Evolutionary conservation across 2,797 vertebrate species (phyloP).

Genomic region (Serranus cabrilla): DNA sequence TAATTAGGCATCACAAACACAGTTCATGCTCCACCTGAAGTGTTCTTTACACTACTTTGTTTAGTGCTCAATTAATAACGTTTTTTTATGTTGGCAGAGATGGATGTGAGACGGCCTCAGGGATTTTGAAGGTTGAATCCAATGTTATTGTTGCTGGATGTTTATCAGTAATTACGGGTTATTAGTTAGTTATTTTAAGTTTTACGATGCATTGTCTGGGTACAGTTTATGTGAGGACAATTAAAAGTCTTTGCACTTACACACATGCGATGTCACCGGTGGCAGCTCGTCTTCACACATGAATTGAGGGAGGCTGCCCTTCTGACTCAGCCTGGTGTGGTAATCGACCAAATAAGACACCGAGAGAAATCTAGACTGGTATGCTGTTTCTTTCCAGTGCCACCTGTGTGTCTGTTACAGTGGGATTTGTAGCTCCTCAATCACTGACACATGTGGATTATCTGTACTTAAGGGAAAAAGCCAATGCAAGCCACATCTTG

Average conservation of each 20-base stretch:
- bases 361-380: constrained; percentile 71
- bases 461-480: constrained; percentile 85
- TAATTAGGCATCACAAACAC: not conserved
- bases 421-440: constrained; percentile 88
- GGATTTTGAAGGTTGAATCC: not conserved
- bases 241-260: not conserved
- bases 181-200: constrained; percentile 7
- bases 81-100: not conserved
- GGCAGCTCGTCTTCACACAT: constrained; percentile 6
- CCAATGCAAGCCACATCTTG: constrained; percentile 86
- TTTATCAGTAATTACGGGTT: not conserved
- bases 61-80: not conserved
- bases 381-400: constrained; percentile 81
- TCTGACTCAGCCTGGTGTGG: constrained; percentile 57
- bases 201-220: not conserved
- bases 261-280: not conserved
- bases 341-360: constrained; percentile 43
- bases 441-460: constrained; percentile 90
- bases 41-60: not conserved
- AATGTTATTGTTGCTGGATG: not conserved
- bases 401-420: constrained; percentile 87
- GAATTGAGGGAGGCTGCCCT: constrained; percentile 47
- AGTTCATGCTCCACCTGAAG: not conserved
- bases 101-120: not conserved
- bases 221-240: not conserved